Base-by-base conservation (phyloP, 2,113 vertebrate genomes). In the Microtus pennsylvanicus region DNA sequence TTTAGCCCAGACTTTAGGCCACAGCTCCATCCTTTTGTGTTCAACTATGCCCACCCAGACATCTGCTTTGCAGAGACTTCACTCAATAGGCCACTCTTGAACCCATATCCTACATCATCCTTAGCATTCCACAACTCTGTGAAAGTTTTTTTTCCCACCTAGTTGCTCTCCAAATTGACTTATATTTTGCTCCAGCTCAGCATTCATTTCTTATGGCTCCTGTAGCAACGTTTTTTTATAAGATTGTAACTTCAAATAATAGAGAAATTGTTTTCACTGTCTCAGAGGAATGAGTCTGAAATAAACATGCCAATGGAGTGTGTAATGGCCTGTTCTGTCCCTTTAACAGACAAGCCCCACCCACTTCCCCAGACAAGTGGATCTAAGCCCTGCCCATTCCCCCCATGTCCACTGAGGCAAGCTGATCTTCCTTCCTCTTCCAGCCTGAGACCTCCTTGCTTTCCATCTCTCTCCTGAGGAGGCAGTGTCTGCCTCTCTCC, bases 71-170 rank as follows among this genome's bases (percentile, higher is more conserved):
- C 30, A 22, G 70, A 52, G 10, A 47, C 19, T 77, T 63, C 12
- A 38, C 42, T 76, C 63, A 63, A 26, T 19, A 74, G 52, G 30
- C 38, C 47, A 6, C 21, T 26, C 35, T 63, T 24, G 75, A 91
- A n/a, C 26, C 10, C 63, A 17, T 82, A 65, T 33, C 28, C 88
- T 82, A 52, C 9, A 55, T 26, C 12, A 22, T 55, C 72, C 13
- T 94, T 38, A 19, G 8, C 3, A 6, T 19, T 52, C 65, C 33
- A 11, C 21, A 7, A n/a, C 33, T 30, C 45, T 19, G 42, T 38
- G 7, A 70, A 94, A 14, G 33, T 7, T 0, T 58, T 38, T 3
- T 1, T 4, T 0, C 0, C 1, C 1, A 3, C 13, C 45, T 13
- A 45, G 11, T 33, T 91, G 26, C 35, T 72, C n/a, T 72, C 82